These are phyloP conservation scores for Steinernema carpocapsae DNA, from an alignment of 2,888 invertebrate species.

Conservation along the genomic window DNA sequence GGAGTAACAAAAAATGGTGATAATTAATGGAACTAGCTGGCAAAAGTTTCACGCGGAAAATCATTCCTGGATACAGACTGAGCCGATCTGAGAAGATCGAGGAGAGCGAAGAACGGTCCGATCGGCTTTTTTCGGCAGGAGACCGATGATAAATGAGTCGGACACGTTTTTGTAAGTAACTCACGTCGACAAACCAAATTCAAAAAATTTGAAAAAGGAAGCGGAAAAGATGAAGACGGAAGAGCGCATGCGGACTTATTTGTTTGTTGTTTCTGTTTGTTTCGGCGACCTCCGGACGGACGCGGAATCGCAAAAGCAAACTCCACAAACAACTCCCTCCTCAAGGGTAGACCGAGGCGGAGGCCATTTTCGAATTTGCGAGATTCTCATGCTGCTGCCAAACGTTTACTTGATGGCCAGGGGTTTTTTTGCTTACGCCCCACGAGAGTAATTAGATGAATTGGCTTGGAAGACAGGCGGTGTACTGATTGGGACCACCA, in stretches of 20 bases:
- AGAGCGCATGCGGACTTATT: not conserved
- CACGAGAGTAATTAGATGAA: constrained; percentile 35
- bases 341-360: not conserved
- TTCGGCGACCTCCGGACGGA: not conserved
- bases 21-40: constrained; percentile 33
- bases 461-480: constrained; percentile 35
- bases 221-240: constrained; percentile 4
- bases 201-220: constrained; percentile 29
- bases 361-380: constrained; percentile 7
- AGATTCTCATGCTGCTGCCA: constrained; percentile 28
- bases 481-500: constrained; percentile 35
- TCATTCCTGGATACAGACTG: constrained; percentile 26
- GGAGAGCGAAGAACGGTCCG: constrained; percentile 34
- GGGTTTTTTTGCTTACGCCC: constrained; percentile 25
- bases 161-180: constrained; percentile 27
- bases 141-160: constrained; percentile 30
- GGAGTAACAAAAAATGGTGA: constrained; percentile 33
- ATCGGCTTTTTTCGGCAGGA: constrained; percentile 12
- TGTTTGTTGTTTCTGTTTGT: constrained; percentile 18
- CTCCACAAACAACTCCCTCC: not conserved
- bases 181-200: not conserved
- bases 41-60: constrained; percentile 26
- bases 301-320: constrained; percentile 22
- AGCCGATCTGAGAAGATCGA: not conserved
- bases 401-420: constrained; percentile 32